Evolutionary conservation across 2,797 vertebrate species (phyloP).

Genomic region (Urophycis tenuis): DNA sequence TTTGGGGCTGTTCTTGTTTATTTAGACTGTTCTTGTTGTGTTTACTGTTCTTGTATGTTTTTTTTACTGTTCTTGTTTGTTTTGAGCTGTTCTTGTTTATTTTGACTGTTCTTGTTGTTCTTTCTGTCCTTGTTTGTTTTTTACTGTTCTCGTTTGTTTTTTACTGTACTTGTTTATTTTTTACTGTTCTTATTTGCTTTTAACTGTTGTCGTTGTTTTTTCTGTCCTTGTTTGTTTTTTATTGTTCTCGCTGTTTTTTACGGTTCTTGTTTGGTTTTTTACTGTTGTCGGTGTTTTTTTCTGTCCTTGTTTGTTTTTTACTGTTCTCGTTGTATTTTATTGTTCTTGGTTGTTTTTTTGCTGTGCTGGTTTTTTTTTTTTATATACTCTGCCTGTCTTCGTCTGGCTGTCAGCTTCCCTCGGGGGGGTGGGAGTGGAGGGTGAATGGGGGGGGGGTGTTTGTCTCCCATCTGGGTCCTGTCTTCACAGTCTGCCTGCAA

Average conservation of each 20-base stretch:
- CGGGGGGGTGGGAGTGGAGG: slow-evolving; percentile 51
- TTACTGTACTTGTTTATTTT: slow-evolving; percentile 10
- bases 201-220: background rate
- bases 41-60: slow-evolving; percentile 40
- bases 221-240: no score
- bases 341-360: slow-evolving; percentile 30
- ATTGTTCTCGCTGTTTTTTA: no score
- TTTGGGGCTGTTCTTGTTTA: background rate
- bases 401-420: slow-evolving; percentile 53
- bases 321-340: background rate
- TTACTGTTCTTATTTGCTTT: slow-evolving; percentile 9
- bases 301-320: slow-evolving; percentile 5
- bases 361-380: background rate
- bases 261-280: no score
- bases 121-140: background rate
- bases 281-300: slow-evolving; percentile 1
- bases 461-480: slow-evolving; percentile 69
- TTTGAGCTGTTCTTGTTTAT: slow-evolving; percentile 33
- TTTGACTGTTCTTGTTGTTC: slow-evolving; percentile 10
- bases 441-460: slow-evolving; percentile 56
- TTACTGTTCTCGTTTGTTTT: slow-evolving; percentile 11
- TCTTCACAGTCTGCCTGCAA: slow-evolving; percentile 55
- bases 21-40: slow-evolving; percentile 3
- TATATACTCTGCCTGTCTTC: slow-evolving; percentile 27
- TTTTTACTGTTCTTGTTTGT: no score